These are phyloP conservation scores for Chrysolina oricalcia DNA, from an alignment of 2,888 invertebrate species.

Conservation along the genomic window DNA sequence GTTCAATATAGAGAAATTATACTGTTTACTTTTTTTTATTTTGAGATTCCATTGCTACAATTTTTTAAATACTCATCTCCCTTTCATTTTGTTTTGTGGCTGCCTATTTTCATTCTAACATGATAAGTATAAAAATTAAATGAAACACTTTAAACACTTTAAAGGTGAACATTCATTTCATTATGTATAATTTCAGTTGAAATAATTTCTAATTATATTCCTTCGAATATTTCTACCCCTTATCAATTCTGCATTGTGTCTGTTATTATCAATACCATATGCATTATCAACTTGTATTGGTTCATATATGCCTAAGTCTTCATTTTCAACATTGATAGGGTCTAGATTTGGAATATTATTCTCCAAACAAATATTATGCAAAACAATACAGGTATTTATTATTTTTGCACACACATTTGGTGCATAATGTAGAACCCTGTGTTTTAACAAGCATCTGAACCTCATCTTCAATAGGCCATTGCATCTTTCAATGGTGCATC, in stretches of 20 bases:
- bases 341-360: slow-evolving; percentile 31
- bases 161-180: neutral
- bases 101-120: neutral
- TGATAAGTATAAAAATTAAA: neutral
- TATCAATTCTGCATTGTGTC: slow-evolving; percentile 8
- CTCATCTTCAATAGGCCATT: slow-evolving; percentile 30
- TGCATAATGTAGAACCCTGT: slow-evolving; percentile 31
- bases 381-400: slow-evolving; percentile 21
- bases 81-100: no score
- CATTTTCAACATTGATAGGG: neutral
- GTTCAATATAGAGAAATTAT: neutral
- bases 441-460: slow-evolving; percentile 26
- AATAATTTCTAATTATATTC: slow-evolving; percentile 23
- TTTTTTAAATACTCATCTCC: no score
- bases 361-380: slow-evolving; percentile 33
- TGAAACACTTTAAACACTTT: neutral
- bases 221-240: slow-evolving; percentile 24
- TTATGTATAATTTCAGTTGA: slow-evolving; percentile 2
- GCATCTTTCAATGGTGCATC: slow-evolving; percentile 30
- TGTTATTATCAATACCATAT: slow-evolving; percentile 17
- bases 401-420: slow-evolving; percentile 32
- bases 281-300: slow-evolving; percentile 22
- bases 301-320: slow-evolving; percentile 24
- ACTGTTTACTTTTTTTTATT: no score
- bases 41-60: no score